Base-by-base conservation (phyloP, 2,888 invertebrate genomes). In the Dryobotodes eremita region DNA sequence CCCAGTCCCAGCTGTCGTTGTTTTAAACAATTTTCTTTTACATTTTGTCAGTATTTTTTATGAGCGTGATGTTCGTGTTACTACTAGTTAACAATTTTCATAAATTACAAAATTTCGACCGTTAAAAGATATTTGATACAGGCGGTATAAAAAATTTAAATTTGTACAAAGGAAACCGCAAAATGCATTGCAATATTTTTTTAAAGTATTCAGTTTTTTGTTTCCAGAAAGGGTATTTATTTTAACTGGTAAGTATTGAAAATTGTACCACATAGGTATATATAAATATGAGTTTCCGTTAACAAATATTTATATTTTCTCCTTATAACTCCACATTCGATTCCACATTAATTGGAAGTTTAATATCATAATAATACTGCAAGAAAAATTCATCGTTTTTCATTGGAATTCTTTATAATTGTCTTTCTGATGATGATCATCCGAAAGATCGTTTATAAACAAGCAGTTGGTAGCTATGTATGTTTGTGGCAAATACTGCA, bases 1-100 rank as follows among this genome's bases (percentile, higher is more conserved):
- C 88, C 85, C 75, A 85, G 87, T 76, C 84, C 88, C 90, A 92
- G 91, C 92, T 91, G 92, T 87, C 90, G 91, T 90, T 91, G 91
- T 91, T 92, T 89, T 90, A 90, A 93, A 91, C 89, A 91, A 90
- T 92, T 91, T 91, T 90, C 92, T 92, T 91, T 89, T 85, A 89
- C 86, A 90, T 91, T 91, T 92, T 90, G 88, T 89, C 88, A 84
- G 87, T 89, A 84, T 89, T 90, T 91, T 90, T 89, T 87, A 88
- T 72, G 83, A 82, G 81, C 86, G 77, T 83, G 77, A 86, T 87
- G 83, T 87, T 83, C 87, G 83, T 85, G 87, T 88, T 88, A 85
- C 82, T 85, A 84, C 83, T 80, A 86, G 87, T 89, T 89, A 87
- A 86, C 85, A 84, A 87, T 88, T 87, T 90, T 88, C 84, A 85